Percentiles rank a stretch among this genome's conserved stretches.
phyloP scores from a whole-genome alignment of 1,140 invertebrate genomes.

The Zaprionus gabonicus region DNA sequence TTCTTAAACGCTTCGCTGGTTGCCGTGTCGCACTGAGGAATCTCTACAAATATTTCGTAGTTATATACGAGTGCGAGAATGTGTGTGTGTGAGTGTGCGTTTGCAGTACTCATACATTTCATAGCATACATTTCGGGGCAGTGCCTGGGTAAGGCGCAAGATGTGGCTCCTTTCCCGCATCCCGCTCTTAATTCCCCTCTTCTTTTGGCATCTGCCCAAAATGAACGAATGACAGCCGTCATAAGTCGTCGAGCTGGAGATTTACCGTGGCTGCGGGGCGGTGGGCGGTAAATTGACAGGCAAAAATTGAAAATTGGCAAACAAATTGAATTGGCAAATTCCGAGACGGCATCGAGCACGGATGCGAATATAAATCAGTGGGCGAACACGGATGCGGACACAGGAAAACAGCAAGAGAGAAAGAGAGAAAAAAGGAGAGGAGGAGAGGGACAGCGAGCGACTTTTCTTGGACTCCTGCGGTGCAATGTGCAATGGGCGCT shows the following conservation, averaged over 20 bases:
- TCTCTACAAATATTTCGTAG: neutral
- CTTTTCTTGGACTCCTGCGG: neutral
- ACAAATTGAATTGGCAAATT: conserved; percentile 25
- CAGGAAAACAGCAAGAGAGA: neutral
- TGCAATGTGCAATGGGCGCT: conserved; percentile 34
- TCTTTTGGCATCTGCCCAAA: conserved; percentile 1
- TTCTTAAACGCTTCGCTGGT: neutral
- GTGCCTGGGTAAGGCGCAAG: conserved; percentile 4
- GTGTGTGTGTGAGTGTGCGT: neutral
- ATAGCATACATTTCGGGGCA: conserved; percentile 27
- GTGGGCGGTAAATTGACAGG: neutral
- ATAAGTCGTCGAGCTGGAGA: conserved; percentile 9
- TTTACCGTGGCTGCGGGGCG: neutral
- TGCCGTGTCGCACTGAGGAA: neutral
- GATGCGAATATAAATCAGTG: conserved; percentile 10
- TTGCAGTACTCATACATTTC: conserved; percentile 2
- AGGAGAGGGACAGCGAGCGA: neutral
- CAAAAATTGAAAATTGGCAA: conserved; percentile 28
- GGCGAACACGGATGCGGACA: neutral
- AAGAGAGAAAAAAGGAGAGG: no score
- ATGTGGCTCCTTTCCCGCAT: neutral
- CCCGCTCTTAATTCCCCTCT: neutral
- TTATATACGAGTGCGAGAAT: neutral
- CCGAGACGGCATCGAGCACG: conserved; percentile 1
- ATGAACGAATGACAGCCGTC: neutral